Percentiles rank a stretch among this genome's conserved stretches.
Conservation (phyloP, 2,888 invertebrate species). For the Linnaemya vulpina region DNA sequence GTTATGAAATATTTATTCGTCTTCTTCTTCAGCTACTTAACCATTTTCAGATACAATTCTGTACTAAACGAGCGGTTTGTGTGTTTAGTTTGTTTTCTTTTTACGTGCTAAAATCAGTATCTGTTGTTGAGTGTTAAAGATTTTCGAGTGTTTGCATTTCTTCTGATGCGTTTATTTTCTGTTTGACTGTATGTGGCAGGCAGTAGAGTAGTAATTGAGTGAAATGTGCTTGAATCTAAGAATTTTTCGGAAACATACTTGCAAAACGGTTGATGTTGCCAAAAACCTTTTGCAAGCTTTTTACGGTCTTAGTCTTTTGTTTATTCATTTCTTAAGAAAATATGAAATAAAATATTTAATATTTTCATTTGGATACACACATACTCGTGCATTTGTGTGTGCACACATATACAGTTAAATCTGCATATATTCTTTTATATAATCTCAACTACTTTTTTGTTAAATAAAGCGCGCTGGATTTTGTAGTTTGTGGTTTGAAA, state of each 20-base stretch:
- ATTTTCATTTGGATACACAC: too few species aligned
- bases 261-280: slow-evolving; percentile 47
- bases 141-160: slow-evolving; percentile 29
- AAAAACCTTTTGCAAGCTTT: slow-evolving; percentile 29
- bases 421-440: slow-evolving; percentile 25
- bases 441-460: slow-evolving; percentile 3
- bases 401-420: background rate
- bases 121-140: slow-evolving; percentile 40
- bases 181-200: slow-evolving; percentile 1
- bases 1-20: too few species aligned
- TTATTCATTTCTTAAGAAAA: slow-evolving; percentile 39
- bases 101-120: slow-evolving; percentile 14
- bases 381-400: background rate
- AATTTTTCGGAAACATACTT: slow-evolving; percentile 29
- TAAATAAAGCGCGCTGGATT: slow-evolving; percentile 37
- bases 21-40: too few species aligned
- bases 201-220: slow-evolving; percentile 43
- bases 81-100: background rate
- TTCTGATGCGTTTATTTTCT: slow-evolving; percentile 20
- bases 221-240: slow-evolving; percentile 57
- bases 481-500: background rate
- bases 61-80: too few species aligned
- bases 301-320: background rate
- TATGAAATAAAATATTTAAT: slow-evolving; percentile 29
- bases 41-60: too few species aligned